Base-by-base conservation (phyloP, 1,140 invertebrate species). In the Apis florea region DNA sequence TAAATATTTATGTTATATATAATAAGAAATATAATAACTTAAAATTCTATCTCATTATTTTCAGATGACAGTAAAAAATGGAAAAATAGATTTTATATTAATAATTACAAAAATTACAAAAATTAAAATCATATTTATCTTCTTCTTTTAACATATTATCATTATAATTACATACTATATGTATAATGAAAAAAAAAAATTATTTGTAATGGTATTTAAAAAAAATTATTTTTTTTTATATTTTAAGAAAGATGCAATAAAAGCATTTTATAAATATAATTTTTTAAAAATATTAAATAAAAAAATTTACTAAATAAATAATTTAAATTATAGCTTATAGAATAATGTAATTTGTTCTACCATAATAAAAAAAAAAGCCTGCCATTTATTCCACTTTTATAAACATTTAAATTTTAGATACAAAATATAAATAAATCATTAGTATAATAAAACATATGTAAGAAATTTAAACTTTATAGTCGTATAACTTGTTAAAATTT, bases 351-450 rank as follows among this genome's bases (percentile, higher is more conserved):
- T 4, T 61, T 66, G 53, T 73, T 49, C 31, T 49, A 24, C 21
- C 3, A 66, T 66, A 64, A 80, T 64, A 74, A 67, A 81, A 67
- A 81, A 67, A 74, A 74, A 58, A 67, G 64, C 47, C 72, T 75
- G 56, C 63, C 54, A 66, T 59, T 31, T 40, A 47, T 72, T 81
- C n/a, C 21, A 47, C 19, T 74, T 63, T 54, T 47, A 10, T 40
- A 51, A 67, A 15, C 54, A 51, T 73, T 54, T 56, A 59, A 61
- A 70, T 67, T 49, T 71, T 68, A 11, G 12, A 70, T 47, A 74
- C 9, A 49, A 59, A 67, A 58, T 56, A 61, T 1, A 40, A 68
- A 64, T 49, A 87, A 86, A 86, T 87, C 11, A 66, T 59, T 9
- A 80, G 81, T 86, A 59, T 64, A 49, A 26, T 21, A 0, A 69